phyloP scores from a whole-genome alignment of 2,113 vertebrate species.

The Pagrus major region DNA sequence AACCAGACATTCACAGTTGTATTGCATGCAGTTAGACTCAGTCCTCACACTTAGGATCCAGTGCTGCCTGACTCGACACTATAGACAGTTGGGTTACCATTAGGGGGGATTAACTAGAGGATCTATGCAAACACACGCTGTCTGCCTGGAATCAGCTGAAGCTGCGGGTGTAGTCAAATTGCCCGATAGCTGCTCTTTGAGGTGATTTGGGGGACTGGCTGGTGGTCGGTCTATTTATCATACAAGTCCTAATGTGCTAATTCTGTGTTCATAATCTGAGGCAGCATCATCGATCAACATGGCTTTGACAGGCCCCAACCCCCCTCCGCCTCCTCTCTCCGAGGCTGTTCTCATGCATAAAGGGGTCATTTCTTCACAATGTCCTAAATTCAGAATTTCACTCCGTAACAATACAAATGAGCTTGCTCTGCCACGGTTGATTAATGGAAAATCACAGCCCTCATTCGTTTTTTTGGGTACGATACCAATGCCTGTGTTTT shows the following conservation, averaged over 20 bases:
- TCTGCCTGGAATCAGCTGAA: constrained; percentile 56
- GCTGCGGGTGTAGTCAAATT: constrained; percentile 66
- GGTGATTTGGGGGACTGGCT: constrained; percentile 67
- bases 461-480: constrained; percentile 66
- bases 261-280: constrained; percentile 90
- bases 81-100: constrained; percentile 38
- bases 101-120: constrained; percentile 10
- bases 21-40: not conserved
- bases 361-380: constrained; percentile 92
- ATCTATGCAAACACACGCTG: constrained; percentile 33
- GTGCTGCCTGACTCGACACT: constrained; percentile 9
- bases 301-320: constrained; percentile 86
- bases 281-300: constrained; percentile 93
- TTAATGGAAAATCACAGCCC: constrained; percentile 87
- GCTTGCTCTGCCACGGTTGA: constrained; percentile 92
- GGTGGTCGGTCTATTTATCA: constrained; percentile 86
- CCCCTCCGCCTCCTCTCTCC: constrained; percentile 40
- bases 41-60: not conserved
- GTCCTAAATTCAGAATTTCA: constrained; percentile 93
- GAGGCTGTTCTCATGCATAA: constrained; percentile 87
- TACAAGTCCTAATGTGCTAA: constrained; percentile 87
- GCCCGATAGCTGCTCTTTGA: constrained; percentile 57
- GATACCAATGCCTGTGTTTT: constrained; percentile 63
- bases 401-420: constrained; percentile 91
- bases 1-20: not conserved